Base-by-base conservation (phyloP, 2,888 invertebrate genomes). In the Nymphalis urticae region DNA sequence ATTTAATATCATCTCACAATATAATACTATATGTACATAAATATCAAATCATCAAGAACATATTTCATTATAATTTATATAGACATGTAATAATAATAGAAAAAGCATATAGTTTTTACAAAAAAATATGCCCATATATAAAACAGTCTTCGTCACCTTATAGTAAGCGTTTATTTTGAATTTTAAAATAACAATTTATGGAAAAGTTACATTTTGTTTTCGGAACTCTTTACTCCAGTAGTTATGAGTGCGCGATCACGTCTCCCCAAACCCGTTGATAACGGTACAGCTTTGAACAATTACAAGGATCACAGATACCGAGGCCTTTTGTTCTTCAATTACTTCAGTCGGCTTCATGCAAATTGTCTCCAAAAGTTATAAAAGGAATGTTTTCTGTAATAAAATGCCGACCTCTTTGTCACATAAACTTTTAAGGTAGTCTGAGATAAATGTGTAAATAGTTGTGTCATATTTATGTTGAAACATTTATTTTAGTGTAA, bases 201-300 rank as follows among this genome's bases (percentile, higher is more conserved):
- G 42, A 42, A 13, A 42, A 10, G 10, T 42, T 42, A 13, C 42
- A 10, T 9, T 42, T 42, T 3, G 9, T 42, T 42, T 50, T 50
- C n/a, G 50, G 6, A 50, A 50, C n/a, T n/a, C 50, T 32, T 7
- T 32, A 58, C 36, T 36, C 19, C 36, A n/a, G n/a, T 32, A 56
- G 4, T 56, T 56, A 32, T 56, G 56, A 56, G 36, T 19, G 21
- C 53, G 47, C 62, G 48, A 50, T 62, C 67, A 51, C 67, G 64
- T 10, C 36, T 51, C 51, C 75, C 69, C 73, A 84, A 84, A 85
- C 86, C 86, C 85, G 87, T 86, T 85, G 85, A 65, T 87, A 89
- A 89, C 90, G 89, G 89, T 82, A 85, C 78, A 27, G 63, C 86
- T 86, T 86, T 85, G 82, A 84, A 85, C 86, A 88, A 88, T 89